phyloP scores from a whole-genome alignment of 2,113 vertebrate species.

The Phainopepla nitens region DNA sequence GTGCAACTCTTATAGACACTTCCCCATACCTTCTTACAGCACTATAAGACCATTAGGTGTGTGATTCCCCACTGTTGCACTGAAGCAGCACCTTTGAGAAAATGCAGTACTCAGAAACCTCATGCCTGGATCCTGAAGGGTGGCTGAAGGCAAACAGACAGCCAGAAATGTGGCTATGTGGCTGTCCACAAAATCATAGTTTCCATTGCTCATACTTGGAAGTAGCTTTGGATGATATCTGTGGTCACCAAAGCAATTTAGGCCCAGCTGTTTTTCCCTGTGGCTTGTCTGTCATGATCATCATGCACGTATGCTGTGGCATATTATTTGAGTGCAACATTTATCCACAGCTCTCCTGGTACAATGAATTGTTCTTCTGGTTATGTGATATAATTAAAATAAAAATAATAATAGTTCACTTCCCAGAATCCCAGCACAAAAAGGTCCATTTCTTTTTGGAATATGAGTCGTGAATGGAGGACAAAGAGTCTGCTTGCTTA shows the following conservation, averaged over 20 bases:
- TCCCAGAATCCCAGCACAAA: not conserved
- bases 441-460: not conserved
- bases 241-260: not conserved
- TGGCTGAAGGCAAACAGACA: not conserved
- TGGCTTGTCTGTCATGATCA: not conserved
- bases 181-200: not conserved
- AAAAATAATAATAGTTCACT: not conserved
- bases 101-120: not conserved
- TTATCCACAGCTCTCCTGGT: not conserved
- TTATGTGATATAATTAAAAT: not conserved
- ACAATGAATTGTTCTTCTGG: not conserved
- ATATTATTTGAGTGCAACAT: not conserved
- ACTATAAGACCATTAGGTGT: not conserved
- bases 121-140: not conserved
- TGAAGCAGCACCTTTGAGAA: not conserved
- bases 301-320: rapidly evolving
- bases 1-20: rapidly evolving
- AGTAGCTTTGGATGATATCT: not conserved
- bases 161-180: not conserved
- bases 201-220: not conserved
- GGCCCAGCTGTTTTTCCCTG: not conserved
- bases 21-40: not conserved
- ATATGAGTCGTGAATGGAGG: not conserved
- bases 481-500: not conserved
- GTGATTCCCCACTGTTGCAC: not conserved